Evolutionary conservation across 1,140 invertebrate genomes (phyloP), one percentile per base, ranked within the genome.

Genomic region (Drosophila neocordata): DNA sequence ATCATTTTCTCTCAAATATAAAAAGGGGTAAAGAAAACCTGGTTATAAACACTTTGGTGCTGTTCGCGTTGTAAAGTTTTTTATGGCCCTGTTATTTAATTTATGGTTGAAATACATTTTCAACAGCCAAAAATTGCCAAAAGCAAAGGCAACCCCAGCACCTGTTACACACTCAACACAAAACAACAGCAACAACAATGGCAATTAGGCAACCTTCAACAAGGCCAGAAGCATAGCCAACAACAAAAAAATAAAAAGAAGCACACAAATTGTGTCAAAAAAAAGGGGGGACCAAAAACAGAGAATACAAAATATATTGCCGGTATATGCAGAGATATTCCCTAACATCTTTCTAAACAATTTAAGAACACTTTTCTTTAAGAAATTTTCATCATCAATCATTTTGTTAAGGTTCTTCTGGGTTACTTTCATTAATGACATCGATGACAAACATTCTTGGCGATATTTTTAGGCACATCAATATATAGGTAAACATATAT

Each of bases 21-120:
- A 60, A 58, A 44, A 11, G 7, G 35, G 38, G 12, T n/a, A 27
- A 51, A 11, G 55, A 38, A 56, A 67, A 51, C 13, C 48, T 65
- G 74, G 73, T 53, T 77, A 79, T 77, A 66, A 87, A 77, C 81
- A 84, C 82, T 87, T 82, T 78, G 58, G 62, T 56, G 53, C 69
- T 64, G 63, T 69, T 76, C 61, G 41, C 41, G 60, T 35, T 67
- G 67, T 74, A 81, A 87, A 87, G 74, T 87, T 87, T 88, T 48
- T 87, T 82, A 88, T 82, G 83, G 83, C 75, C 65, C 70, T 75
- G 78, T 87, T 87, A 85, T 87, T 79, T 87, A 87, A 87, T 87
- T 87, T 87, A 87, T 87, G 83, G 82, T 69, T 76, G 51, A 62
- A 87, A 88, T 87, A 88, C 60, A 82, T 85, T 85, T 48, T 76